A percentile compares a stretch with the other conserved stretches of the same genome.
These are phyloP conservation scores for Lysandra coridon DNA, from an alignment of 2,888 invertebrate genomes.

Conservation along the genomic window DNA sequence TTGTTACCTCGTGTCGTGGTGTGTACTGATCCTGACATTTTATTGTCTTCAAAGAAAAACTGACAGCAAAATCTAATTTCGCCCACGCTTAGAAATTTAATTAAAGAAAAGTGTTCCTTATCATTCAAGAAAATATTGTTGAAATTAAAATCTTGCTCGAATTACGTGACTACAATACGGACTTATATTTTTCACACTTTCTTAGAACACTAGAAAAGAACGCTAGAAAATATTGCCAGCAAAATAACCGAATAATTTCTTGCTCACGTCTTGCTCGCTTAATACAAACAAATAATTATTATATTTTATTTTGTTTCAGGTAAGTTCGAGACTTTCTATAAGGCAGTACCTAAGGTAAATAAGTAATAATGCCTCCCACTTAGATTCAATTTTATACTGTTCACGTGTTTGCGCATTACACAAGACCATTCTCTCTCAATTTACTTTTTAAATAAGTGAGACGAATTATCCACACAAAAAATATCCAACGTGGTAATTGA, in stretches of 20 bases:
- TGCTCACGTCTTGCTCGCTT: background rate
- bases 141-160: conserved; percentile 12
- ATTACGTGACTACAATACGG: background rate
- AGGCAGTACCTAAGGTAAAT: no score
- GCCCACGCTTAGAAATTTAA: conserved; percentile 8
- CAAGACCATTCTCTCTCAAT: no score
- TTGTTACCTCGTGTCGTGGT: no score
- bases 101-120: conserved; percentile 3
- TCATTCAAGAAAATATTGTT: conserved; percentile 18
- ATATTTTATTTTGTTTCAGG: conserved; percentile 21
- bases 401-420: no score
- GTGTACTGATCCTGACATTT: background rate
- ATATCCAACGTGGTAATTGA: no score
- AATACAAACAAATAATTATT: background rate
- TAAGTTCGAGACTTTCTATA: no score
- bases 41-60: background rate
- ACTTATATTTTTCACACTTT: conserved; percentile 10
- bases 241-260: background rate
- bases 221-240: background rate
- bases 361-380: no score
- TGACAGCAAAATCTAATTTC: conserved; percentile 33
- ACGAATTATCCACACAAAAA: no score
- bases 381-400: no score
- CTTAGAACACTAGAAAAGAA: background rate
- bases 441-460: no score